A percentile compares a stretch with the other conserved stretches of the same genome.
phyloP scores from a whole-genome alignment of 2,113 vertebrate genomes.

The Petroica traversi region DNA sequence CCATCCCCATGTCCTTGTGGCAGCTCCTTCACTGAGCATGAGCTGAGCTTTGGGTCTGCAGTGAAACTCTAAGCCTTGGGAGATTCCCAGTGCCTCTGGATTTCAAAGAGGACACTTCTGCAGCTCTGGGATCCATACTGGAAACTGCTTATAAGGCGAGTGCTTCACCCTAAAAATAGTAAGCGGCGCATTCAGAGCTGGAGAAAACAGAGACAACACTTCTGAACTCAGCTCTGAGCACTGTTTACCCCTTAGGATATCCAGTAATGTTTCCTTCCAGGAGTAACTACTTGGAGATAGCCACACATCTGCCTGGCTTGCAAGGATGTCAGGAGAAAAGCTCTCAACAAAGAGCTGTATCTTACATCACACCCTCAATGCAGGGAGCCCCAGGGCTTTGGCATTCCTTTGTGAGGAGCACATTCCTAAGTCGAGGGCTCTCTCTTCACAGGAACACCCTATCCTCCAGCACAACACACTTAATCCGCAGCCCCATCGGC shows the following conservation, averaged over 20 bases:
- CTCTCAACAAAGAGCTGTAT: background rate
- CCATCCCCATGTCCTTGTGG: background rate
- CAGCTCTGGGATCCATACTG: background rate
- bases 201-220: background rate
- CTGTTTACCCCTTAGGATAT: slow-evolving; percentile 36
- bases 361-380: slow-evolving; percentile 23
- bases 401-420: slow-evolving; percentile 29
- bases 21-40: background rate
- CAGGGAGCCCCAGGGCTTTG: slow-evolving; percentile 19
- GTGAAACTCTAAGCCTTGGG: background rate
- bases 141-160: background rate
- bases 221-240: background rate
- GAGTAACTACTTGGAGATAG: slow-evolving; percentile 24
- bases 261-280: slow-evolving; percentile 29
- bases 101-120: background rate
- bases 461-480: slow-evolving; percentile 5
- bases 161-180: background rate
- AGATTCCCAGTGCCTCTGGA: background rate
- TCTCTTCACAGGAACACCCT: slow-evolving; percentile 26
- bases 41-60: background rate
- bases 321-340: slow-evolving; percentile 42
- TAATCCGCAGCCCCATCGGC: background rate
- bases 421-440: background rate
- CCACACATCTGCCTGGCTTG: slow-evolving; percentile 12
- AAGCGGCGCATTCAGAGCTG: accelerated